Evolutionary conservation across 2,797 vertebrate species (phyloP), one percentile per base, ranked within the genome.

Genomic region (Geotrypetes seraphini): DNA sequence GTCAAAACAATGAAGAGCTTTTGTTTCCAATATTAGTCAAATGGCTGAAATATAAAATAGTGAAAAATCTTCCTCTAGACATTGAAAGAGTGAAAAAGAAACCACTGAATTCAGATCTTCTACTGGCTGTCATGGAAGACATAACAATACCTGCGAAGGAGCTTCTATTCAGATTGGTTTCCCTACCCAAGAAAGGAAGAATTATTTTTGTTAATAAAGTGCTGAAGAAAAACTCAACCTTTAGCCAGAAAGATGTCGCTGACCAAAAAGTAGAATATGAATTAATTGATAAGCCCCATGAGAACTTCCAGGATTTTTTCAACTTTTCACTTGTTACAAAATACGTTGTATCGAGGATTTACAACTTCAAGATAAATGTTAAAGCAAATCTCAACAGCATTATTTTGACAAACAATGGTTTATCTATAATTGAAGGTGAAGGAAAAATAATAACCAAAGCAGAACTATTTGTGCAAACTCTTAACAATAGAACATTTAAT

Each of bases 341-440:
- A 33, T 78, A 91, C 18, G 60, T 87, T 43, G 69, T 87, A 53
- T 91, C 89, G 21, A 40, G 78, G 57, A 53, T 63, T 9, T 81
- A 85, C 13, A 53, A 77, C 49, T 96, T 96, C 36, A 76, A 73
- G 34, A 66, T 94, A 43, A 72, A 67, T 8, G 83, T 97, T 25
- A 91, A 84, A 71, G 80, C 88, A 19, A 81, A 86, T 41, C 59
- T 81, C 20, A 82, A 73, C 36, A 73, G 33, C 1, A 47, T 92
- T 47, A 68, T 86, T 50, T 55, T 97, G 43, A 92, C 39, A 38
- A 95, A 90, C 36, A 69, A 41, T 20, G 85, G 85, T 10, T 73
- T 96, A n/a, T 57, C 53, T n/a, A 66, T 97, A 54, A 60, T 48
- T 43, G 92, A 96, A 63, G 90, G 93, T 23, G 89, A 90, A 65